Evolutionary conservation across 2,113 vertebrate genomes (phyloP).

Genomic region (Psittacula cyanocephala): DNA sequence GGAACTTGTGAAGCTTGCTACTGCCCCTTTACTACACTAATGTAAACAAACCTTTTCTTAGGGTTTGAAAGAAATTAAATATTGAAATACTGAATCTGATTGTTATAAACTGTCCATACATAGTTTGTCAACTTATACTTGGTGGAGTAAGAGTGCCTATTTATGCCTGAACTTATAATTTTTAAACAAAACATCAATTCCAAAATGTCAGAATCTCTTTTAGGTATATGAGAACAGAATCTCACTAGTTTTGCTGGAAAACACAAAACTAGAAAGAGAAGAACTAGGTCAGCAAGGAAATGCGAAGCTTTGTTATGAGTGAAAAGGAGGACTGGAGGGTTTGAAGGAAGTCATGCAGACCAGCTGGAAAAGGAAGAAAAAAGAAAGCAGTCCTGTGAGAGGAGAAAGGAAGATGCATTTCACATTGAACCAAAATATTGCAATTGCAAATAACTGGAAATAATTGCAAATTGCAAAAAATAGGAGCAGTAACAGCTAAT

Average conservation of each 20-base stretch:
- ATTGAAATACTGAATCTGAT: neutral
- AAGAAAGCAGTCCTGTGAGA: neutral
- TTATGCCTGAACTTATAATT: neutral
- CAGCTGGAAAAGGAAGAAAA: neutral
- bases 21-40: neutral
- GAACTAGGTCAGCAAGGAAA: neutral
- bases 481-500: neutral
- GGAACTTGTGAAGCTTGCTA: neutral
- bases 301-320: neutral
- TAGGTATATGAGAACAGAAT: neutral
- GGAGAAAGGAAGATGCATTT: neutral
- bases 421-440: neutral
- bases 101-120: neutral
- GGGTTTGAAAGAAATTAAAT: neutral
- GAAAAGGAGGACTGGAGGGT: neutral
- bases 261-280: neutral
- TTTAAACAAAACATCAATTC: neutral
- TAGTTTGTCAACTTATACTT: neutral
- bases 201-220: slow-evolving; percentile 15
- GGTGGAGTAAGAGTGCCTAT: neutral
- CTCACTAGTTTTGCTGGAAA: slow-evolving; percentile 5
- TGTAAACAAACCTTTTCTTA: neutral
- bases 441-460: neutral
- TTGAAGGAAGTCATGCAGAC: slow-evolving; percentile 1
- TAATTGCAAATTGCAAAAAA: too few relatives aligned